Evolutionary conservation across 1,140 invertebrate species (phyloP).

Genomic region (Drosophila mojavensis): DNA sequence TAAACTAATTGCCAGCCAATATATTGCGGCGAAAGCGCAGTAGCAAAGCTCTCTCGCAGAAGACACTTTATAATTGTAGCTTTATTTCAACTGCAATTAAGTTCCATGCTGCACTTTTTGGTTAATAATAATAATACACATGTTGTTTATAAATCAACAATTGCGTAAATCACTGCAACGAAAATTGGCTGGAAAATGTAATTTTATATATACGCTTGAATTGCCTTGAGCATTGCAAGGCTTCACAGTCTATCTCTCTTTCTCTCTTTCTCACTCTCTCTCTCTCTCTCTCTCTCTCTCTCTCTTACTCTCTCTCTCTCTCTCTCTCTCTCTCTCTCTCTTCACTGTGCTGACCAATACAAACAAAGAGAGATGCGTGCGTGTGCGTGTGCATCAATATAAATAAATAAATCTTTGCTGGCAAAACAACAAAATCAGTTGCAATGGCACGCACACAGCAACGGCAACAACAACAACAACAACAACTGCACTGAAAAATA

Average conservation of each 20-base stretch:
- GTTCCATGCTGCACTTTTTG: slow-evolving; percentile 55
- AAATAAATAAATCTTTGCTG: slow-evolving; percentile 80
- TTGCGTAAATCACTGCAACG: slow-evolving; percentile 69
- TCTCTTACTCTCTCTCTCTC: not conserved
- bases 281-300: not conserved
- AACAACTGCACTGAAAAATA: slow-evolving; percentile 55
- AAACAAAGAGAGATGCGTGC: slow-evolving; percentile 54
- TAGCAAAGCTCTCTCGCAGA: not conserved
- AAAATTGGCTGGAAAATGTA: slow-evolving; percentile 62
- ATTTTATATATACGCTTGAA: slow-evolving; percentile 69
- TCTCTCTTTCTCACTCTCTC: not conserved
- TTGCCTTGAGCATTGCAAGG: slow-evolving; percentile 72
- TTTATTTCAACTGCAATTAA: slow-evolving; percentile 53
- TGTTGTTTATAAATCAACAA: slow-evolving; percentile 79
- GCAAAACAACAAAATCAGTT: slow-evolving; percentile 81
- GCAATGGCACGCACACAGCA: slow-evolving; percentile 67
- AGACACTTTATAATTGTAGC: slow-evolving; percentile 47
- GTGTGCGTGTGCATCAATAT: slow-evolving; percentile 62
- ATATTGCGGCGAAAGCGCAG: slow-evolving; percentile 16
- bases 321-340: not conserved
- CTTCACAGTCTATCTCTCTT: not conserved
- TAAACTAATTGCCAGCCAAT: slow-evolving; percentile 37
- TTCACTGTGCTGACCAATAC: slow-evolving; percentile 29
- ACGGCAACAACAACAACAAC: slow-evolving; percentile 31
- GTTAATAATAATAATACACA: slow-evolving; percentile 77